Conservation (phyloP, 2,888 invertebrate species). For the Mayetiola destructor region DNA sequence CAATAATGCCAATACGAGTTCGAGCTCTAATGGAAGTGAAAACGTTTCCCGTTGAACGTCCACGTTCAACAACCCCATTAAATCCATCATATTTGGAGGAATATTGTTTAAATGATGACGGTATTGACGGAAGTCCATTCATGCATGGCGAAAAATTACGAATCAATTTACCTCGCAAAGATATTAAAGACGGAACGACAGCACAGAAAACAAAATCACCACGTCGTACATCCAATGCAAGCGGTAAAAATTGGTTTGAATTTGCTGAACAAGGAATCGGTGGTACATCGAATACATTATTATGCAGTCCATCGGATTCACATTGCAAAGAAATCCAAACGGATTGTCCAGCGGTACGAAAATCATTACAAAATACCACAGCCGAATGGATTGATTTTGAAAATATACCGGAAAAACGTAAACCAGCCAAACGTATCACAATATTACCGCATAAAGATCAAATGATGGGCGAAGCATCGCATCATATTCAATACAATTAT, state of each 20-base stretch:
- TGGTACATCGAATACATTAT: conserved; percentile 15
- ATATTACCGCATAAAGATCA: conserved; percentile 50
- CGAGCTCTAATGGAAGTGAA: conserved; percentile 45
- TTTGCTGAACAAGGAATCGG: conserved; percentile 49
- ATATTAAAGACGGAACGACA: conserved; percentile 27
- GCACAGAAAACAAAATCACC: conserved; percentile 39
- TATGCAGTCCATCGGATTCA: conserved; percentile 15
- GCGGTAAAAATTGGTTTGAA: conserved; percentile 43
- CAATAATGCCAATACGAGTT: conserved; percentile 66
- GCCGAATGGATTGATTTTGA: conserved; percentile 75
- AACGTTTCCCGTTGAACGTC: conserved; percentile 58
- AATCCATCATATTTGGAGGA: conserved; percentile 57
- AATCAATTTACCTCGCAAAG: conserved; percentile 51
- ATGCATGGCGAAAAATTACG: conserved; percentile 47
- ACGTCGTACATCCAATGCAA: conserved; percentile 35
- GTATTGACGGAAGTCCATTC: conserved; percentile 20
- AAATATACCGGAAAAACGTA: conserved; percentile 68
- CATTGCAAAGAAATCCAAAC: conserved; percentile 17
- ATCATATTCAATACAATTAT: conserved; percentile 52
- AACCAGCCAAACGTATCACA: conserved; percentile 68
- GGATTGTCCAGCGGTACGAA: conserved; percentile 33
- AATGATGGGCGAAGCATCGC: conserved; percentile 24
- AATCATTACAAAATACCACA: conserved; percentile 26
- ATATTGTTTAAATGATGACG: conserved; percentile 36
- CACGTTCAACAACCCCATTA: conserved; percentile 57